Conservation (phyloP, 1,140 invertebrate species). For the Reticulitermes speratus region DNA sequence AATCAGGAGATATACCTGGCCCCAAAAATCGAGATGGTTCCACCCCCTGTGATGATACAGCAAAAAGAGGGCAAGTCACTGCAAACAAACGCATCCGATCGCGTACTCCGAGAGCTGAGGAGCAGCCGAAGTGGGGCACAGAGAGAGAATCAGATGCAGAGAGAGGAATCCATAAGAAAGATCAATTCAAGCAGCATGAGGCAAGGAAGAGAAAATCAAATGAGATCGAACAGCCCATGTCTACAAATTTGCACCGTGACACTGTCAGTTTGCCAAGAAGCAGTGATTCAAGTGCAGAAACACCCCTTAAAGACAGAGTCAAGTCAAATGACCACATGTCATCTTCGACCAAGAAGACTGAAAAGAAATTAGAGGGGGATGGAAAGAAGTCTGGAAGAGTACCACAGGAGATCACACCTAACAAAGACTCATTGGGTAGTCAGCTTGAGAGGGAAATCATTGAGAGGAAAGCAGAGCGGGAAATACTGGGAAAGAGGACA, state of each 20-base stretch:
- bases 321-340: conserved; percentile 46
- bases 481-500: conserved; percentile 5
- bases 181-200: conserved; percentile 30
- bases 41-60: background rate
- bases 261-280: conserved; percentile 26
- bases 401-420: too few relatives aligned
- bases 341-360: conserved; percentile 67
- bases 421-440: conserved; percentile 34
- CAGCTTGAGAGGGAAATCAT: conserved; percentile 39
- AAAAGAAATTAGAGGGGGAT: conserved; percentile 55
- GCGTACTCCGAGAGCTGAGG: conserved; percentile 36
- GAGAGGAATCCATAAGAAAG: conserved; percentile 31
- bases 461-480: conserved; percentile 36
- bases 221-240: conserved; percentile 30
- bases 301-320: conserved; percentile 39
- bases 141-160: conserved; percentile 35
- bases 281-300: background rate
- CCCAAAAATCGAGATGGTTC: conserved; percentile 28
- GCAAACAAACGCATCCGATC: conserved; percentile 32
- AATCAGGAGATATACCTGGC: conserved; percentile 58
- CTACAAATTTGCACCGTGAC: background rate
- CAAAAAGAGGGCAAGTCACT: conserved; percentile 16
- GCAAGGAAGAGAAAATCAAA: conserved; percentile 45
- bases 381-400: background rate
- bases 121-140: conserved; percentile 31